phyloP scores from a whole-genome alignment of 1,140 invertebrate genomes.

The Drosophila pseudoobscura region DNA sequence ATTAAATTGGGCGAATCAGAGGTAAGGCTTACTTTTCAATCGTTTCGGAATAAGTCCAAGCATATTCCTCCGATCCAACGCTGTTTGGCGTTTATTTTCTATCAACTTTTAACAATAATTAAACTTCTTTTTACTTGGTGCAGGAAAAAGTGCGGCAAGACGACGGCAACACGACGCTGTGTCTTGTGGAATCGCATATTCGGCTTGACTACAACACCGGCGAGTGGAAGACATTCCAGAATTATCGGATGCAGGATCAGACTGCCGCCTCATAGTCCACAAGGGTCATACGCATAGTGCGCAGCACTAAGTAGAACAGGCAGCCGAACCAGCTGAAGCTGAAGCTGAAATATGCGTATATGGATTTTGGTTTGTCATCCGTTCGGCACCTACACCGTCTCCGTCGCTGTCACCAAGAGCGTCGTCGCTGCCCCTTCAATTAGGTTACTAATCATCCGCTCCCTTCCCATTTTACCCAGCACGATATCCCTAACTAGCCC shows the following conservation, averaged over 20 bases:
- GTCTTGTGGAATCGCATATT: constrained; percentile 92
- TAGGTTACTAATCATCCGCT: constrained; percentile 50
- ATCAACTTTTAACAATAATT: not conserved
- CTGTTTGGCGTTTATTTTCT: not conserved
- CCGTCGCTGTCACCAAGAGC: constrained; percentile 12
- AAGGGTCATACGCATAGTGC: constrained; percentile 74
- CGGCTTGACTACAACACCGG: constrained; percentile 95
- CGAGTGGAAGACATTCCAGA: constrained; percentile 93
- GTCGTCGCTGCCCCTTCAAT: constrained; percentile 41
- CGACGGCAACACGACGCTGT: constrained; percentile 85
- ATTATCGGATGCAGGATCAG: constrained; percentile 85
- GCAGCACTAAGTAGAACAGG: constrained; percentile 51
- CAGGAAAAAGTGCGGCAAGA: constrained; percentile 88
- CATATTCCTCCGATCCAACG: not conserved
- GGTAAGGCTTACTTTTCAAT: constrained; percentile 38
- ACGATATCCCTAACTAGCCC: constrained; percentile 10
- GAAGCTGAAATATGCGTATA: constrained; percentile 32
- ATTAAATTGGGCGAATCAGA: constrained; percentile 82
- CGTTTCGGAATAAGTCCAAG: no score
- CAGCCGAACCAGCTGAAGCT: constrained; percentile 19
- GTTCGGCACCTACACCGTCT: constrained; percentile 42
- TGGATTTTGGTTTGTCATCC: constrained; percentile 48
- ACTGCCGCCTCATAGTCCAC: constrained; percentile 73
- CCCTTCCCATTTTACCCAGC: not conserved
- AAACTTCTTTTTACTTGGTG: not conserved